Evolutionary conservation across 1,140 invertebrate genomes (phyloP).

Genomic region (Adoxophyes honmai): DNA sequence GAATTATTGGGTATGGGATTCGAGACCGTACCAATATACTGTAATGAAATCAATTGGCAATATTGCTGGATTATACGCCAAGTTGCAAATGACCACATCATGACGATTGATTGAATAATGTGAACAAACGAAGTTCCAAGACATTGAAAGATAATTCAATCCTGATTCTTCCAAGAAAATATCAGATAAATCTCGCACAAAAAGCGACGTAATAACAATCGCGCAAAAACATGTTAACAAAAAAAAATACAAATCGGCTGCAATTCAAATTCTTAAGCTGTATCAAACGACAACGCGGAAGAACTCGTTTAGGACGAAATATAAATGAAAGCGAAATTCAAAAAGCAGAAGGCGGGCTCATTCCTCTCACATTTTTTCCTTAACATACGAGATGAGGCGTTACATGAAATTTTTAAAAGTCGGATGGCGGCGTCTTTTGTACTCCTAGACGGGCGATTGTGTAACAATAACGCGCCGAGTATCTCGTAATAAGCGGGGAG

Average conservation of each 20-base stretch:
- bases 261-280: slow-evolving; percentile 14
- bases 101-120: no score
- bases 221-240: slow-evolving; percentile 7
- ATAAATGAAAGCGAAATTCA: slow-evolving; percentile 25
- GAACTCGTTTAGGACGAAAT: slow-evolving; percentile 22
- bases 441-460: slow-evolving; percentile 6
- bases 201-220: not conserved
- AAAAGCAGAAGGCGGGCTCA: slow-evolving; percentile 21
- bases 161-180: no score
- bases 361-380: slow-evolving; percentile 24
- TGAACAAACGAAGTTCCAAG: no score
- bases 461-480: slow-evolving; percentile 14
- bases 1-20: slow-evolving; percentile 30
- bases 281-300: slow-evolving; percentile 10
- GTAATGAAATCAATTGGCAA: slow-evolving; percentile 24
- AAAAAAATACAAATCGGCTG: slow-evolving; percentile 7
- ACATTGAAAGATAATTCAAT: no score
- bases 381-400: slow-evolving; percentile 25
- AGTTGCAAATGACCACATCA: no score
- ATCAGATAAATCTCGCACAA: no score
- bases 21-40: no score
- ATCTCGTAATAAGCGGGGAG: slow-evolving; percentile 17
- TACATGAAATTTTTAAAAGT: slow-evolving; percentile 24
- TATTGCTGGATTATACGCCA: no score
- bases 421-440: slow-evolving; percentile 15